Evolutionary conservation across 1,140 invertebrate genomes (phyloP).

Genomic region (Sipha flava): DNA sequence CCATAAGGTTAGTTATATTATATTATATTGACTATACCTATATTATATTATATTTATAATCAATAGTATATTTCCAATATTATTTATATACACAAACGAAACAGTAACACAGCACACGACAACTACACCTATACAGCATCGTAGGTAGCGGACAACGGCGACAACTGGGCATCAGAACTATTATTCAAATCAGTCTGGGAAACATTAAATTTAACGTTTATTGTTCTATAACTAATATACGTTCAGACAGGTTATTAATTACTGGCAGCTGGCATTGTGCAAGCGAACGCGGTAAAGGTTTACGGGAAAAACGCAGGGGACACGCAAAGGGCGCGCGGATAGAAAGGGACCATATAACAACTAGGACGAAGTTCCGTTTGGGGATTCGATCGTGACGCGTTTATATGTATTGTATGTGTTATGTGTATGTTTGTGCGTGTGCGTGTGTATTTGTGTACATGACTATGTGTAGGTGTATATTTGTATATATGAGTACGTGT

Average conservation of each 20-base stretch:
- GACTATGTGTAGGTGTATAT: not conserved
- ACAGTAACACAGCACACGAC: too few species aligned
- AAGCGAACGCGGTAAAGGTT: not conserved
- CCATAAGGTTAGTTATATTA: too few species aligned
- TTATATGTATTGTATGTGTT: not conserved
- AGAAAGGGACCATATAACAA: not conserved
- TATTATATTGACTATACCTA: too few species aligned
- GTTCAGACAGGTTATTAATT: conserved; percentile 15
- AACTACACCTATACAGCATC: not conserved
- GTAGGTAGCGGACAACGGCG: too few species aligned
- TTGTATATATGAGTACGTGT: not conserved
- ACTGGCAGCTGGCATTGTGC: not conserved
- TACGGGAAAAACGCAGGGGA: not conserved
- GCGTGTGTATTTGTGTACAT: too few species aligned
- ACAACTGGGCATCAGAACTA: not conserved
- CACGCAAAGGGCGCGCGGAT: not conserved
- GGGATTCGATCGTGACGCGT: conserved; percentile 1
- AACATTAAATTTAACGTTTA: conserved; percentile 19
- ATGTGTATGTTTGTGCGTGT: not conserved
- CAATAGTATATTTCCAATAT: too few species aligned
- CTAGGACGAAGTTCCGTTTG: not conserved
- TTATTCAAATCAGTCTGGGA: not conserved
- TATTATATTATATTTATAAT: too few species aligned
- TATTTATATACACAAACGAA: too few species aligned
- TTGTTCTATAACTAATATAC: conserved; percentile 6